Conservation (phyloP, 2,113 vertebrate genomes). For the Cacatua alba region DNA sequence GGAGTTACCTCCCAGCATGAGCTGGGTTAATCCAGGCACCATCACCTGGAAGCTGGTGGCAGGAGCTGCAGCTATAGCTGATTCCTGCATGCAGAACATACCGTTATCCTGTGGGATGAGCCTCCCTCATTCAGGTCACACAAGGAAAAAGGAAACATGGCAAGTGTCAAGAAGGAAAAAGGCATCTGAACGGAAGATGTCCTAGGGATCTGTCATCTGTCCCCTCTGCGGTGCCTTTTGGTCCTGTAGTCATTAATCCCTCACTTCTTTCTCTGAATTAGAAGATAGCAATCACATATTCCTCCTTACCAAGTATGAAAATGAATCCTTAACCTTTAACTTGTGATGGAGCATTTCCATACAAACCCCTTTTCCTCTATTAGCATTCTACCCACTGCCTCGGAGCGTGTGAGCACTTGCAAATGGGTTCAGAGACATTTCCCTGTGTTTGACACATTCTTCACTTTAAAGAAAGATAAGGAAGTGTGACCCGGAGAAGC, state of each 20-base stretch:
- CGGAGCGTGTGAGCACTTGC: accelerated
- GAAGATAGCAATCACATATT: not conserved
- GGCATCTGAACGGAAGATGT: not conserved
- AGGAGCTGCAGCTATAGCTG: not conserved
- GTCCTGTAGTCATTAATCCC: not conserved
- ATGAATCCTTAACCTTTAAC: conserved; percentile 9
- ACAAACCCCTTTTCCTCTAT: not conserved
- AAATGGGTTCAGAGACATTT: not conserved
- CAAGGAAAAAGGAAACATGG: accelerated
- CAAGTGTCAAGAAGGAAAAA: not conserved
- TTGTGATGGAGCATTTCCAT: not conserved
- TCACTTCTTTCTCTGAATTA: not conserved
- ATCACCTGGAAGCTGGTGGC: not conserved
- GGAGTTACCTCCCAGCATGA: not conserved
- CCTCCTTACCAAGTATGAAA: not conserved
- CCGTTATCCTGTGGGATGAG: accelerated
- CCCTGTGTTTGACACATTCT: not conserved
- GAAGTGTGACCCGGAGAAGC: not conserved
- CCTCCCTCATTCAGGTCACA: not conserved
- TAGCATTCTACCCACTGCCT: not conserved
- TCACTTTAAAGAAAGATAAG: not conserved
- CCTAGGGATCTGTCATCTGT: not conserved
- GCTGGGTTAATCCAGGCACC: accelerated
- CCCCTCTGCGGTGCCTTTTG: not conserved
- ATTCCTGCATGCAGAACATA: accelerated